A percentile compares a stretch with the other conserved stretches of the same genome.
Conservation (phyloP, 2,797 vertebrate species). For the Urocyon cinereoargenteus region DNA sequence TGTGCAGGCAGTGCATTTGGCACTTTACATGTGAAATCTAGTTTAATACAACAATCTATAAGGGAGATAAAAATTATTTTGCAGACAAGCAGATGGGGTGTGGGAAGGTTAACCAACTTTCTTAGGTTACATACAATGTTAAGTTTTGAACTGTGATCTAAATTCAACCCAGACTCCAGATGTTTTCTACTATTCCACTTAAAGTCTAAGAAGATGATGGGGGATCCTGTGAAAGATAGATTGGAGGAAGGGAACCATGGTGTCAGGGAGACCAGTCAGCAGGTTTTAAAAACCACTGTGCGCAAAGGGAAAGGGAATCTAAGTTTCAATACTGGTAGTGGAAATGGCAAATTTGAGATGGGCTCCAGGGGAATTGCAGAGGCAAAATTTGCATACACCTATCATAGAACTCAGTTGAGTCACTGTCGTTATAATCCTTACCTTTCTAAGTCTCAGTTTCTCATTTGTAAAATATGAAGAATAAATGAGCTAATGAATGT, state of each 20-base stretch:
- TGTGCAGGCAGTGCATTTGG: not conserved
- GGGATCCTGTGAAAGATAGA: not conserved
- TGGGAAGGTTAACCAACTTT: not conserved
- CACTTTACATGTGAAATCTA: not conserved
- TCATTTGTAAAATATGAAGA: not conserved
- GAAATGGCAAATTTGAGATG: not conserved
- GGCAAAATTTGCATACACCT: not conserved
- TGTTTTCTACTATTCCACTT: not conserved
- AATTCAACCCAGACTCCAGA: not conserved
- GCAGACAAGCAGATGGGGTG: not conserved
- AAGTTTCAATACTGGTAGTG: not conserved
- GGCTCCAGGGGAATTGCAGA: not conserved
- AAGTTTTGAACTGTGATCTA: conserved; percentile 12
- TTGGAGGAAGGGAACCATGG: not conserved
- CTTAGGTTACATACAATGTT: not conserved
- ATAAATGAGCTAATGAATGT: not conserved
- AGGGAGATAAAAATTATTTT: not conserved
- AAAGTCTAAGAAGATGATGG: not conserved
- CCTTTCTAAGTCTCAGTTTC: not conserved
- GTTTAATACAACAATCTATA: not conserved
- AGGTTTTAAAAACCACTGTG: not conserved
- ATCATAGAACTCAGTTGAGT: not conserved
- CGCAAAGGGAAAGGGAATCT: not conserved
- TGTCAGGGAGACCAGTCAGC: not conserved
- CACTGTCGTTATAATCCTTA: not conserved